A percentile compares a stretch with the other conserved stretches of the same genome.
Evolutionary conservation across 2,113 vertebrate genomes (phyloP).

Genomic region (Acanthochromis polyacanthus): DNA sequence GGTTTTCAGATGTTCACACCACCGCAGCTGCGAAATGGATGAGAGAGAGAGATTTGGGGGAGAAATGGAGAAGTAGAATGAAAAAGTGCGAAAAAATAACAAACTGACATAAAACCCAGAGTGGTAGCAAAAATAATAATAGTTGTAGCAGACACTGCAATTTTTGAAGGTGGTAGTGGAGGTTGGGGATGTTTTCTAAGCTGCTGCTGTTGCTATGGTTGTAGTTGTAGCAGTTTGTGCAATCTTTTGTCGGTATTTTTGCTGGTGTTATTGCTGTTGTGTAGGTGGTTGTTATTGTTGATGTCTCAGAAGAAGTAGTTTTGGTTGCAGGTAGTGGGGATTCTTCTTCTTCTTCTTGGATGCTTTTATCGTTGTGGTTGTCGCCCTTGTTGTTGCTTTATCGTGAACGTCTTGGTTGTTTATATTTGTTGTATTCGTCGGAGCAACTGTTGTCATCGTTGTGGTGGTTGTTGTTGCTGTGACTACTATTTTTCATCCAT

Average conservation of each 20-base stretch:
- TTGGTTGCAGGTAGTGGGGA: neutral
- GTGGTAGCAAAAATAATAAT: conserved; percentile 50
- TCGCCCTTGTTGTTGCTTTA: neutral
- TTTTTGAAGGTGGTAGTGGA: conserved; percentile 22
- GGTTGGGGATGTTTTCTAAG: conserved; percentile 31
- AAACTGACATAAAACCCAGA: conserved; percentile 52
- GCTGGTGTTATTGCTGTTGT: neutral
- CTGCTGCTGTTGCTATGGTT: conserved; percentile 8
- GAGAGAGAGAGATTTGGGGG: conserved; percentile 10
- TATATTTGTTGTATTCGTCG: conserved; percentile 31
- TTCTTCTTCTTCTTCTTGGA: neutral
- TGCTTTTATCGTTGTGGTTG: conserved; percentile 9
- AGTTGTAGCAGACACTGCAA: conserved; percentile 18
- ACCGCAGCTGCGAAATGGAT: conserved; percentile 56
- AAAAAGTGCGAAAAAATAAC: conserved; percentile 42
- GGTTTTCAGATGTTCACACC: conserved; percentile 61
- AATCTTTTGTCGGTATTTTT: neutral
- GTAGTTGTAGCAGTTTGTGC: neutral
- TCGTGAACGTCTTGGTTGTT: conserved; percentile 22
- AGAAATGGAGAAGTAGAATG: conserved; percentile 22
- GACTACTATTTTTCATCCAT: conserved; percentile 57
- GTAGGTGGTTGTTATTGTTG: conserved; percentile 13
- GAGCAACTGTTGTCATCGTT: conserved; percentile 52
- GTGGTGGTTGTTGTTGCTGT: conserved; percentile 35
- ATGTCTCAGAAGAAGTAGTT: neutral